Base-by-base conservation (phyloP, 2,113 vertebrate species). In the Todiramphus saurophagus region DNA sequence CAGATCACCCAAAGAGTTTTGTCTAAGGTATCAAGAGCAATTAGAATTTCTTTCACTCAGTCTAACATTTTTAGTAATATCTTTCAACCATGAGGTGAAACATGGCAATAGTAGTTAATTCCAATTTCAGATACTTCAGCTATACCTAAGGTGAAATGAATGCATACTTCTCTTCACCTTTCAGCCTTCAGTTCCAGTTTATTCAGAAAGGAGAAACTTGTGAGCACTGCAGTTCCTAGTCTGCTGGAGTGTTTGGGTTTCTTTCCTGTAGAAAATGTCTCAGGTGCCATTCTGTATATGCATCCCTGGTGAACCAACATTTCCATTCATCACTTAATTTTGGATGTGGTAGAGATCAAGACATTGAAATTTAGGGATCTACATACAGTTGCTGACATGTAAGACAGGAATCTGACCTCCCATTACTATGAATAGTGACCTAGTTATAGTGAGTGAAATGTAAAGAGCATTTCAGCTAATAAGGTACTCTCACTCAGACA, bases 31-130 rank as follows among this genome's bases (percentile, higher is more conserved):
- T 33, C 50, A 70, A 89, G n/a, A 84, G 19, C 9, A 35, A 84
- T 82, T 92, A 90, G 58, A 81, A 78, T 96, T 97, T 95, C 86
- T 95, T 58, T 72, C 67, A 69, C 39, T 82, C 8, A 60, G 68
- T 19, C 18, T 48, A 18, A 5, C 55, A n/a, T 75, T 87, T 51
- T 46, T 28, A 30, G 12, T 21, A 39, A 16, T 63, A 27, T 53
- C 18, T 64, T 84, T 83, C 35, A 80, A 3, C 4, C 8, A 27
- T 35, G 23, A 53, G 9, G 7, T 19, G 23, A 48, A 91, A 83
- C 16, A 53, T 20, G 6, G 9, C 15, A 60, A 37, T 43, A 72
- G 4, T 18, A 37, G 16, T 46, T 77, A 46, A 5, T 70, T 64
- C 4, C 13, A 55, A 33, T 69, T 75, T 68, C 58, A 37, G 25